A percentile compares a stretch with the other conserved stretches of the same genome.
These are phyloP conservation scores for Pegoplata infirma DNA, from an alignment of 2,888 invertebrate genomes.

Conservation along the genomic window DNA sequence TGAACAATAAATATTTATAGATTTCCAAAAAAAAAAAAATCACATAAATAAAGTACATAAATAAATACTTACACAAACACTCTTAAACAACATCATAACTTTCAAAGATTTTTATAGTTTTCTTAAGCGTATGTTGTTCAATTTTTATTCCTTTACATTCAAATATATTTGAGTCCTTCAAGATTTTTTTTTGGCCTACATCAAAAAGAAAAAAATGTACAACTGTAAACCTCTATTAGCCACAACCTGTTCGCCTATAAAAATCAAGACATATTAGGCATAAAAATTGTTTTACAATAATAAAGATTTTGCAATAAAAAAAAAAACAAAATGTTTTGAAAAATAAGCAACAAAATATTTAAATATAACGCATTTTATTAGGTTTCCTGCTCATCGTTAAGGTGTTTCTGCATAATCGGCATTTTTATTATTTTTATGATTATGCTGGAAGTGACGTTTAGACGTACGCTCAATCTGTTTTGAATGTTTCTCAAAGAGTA, in stretches of 20 bases:
- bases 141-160: not conserved
- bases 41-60: conserved; percentile 30
- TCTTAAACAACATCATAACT: conserved; percentile 24
- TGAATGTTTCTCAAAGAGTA: no score
- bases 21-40: conserved; percentile 40
- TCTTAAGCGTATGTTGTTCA: conserved; percentile 16
- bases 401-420: conserved; percentile 57
- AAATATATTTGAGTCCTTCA: conserved; percentile 14
- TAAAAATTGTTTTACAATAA: conserved; percentile 55
- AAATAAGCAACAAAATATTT: conserved; percentile 34
- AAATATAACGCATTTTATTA: conserved; percentile 50
- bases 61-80: not conserved
- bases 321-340: conserved; percentile 7
- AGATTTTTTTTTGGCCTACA: not conserved
- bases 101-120: conserved; percentile 46
- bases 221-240: conserved; percentile 18
- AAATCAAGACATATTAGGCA: conserved; percentile 56
- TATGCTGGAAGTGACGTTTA: conserved; percentile 33
- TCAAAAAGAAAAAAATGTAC: no score
- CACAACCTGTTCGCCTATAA: conserved; percentile 57
- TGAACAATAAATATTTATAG: conserved; percentile 56
- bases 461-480: no score
- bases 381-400: conserved; percentile 43
- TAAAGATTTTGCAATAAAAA: conserved; percentile 17
- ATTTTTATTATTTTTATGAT: conserved; percentile 48